A percentile compares a stretch with the other conserved stretches of the same genome.
These are phyloP conservation scores for Erithacus rubecula DNA, from an alignment of 2,797 vertebrate genomes.

Conservation along the genomic window DNA sequence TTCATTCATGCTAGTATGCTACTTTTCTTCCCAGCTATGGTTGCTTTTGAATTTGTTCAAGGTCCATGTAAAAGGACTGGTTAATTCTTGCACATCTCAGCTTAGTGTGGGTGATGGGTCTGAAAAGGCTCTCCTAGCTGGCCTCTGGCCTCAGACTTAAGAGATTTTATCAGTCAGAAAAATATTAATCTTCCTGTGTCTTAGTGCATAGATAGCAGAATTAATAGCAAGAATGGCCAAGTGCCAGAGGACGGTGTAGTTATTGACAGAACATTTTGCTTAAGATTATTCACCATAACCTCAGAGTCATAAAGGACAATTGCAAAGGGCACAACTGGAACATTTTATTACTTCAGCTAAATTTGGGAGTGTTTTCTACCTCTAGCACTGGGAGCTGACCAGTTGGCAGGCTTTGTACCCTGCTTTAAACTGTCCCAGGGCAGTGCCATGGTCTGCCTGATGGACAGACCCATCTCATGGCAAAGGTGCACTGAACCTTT, in stretches of 20 bases:
- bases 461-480: neutral
- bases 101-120: rapidly evolving
- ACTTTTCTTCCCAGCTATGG: neutral
- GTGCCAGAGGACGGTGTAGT: neutral
- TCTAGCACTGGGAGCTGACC: neutral
- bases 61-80: neutral
- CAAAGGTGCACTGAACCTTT: neutral
- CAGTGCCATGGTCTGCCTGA: neutral
- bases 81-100: neutral
- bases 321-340: neutral
- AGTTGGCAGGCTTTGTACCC: rapidly evolving
- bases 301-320: neutral
- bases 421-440: rapidly evolving
- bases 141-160: neutral
- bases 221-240: neutral
- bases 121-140: neutral
- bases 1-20: neutral
- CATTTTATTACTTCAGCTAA: neutral
- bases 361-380: neutral
- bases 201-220: neutral
- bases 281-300: neutral
- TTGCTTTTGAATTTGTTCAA: neutral
- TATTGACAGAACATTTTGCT: neutral
- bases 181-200: neutral
- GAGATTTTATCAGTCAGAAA: neutral